These are phyloP conservation scores for Epirrhoe alternata DNA, from an alignment of 2,888 invertebrate species.

Conservation along the genomic window DNA sequence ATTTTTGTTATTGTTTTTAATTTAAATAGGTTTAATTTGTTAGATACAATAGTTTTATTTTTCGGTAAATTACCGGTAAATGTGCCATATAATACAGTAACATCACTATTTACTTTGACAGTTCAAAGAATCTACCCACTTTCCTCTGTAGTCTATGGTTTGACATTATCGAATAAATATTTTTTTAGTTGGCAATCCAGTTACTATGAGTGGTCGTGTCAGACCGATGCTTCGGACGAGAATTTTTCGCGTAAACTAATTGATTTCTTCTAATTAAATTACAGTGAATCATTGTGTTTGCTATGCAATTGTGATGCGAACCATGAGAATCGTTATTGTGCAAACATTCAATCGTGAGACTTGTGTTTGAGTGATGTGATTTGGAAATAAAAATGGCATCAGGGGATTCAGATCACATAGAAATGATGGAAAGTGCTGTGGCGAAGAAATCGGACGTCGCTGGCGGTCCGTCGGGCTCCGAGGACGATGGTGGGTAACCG, in stretches of 20 bases:
- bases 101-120: not conserved
- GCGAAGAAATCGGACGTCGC: slow-evolving; percentile 85
- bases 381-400: slow-evolving; percentile 90
- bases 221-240: slow-evolving; percentile 77
- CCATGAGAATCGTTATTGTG: slow-evolving; percentile 77
- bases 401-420: slow-evolving; percentile 93
- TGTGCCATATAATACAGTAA: too few relatives aligned
- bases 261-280: slow-evolving; percentile 84
- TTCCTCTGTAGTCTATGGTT: slow-evolving; percentile 47
- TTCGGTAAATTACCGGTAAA: slow-evolving; percentile 18
- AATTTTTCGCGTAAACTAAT: slow-evolving; percentile 79
- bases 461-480: slow-evolving; percentile 85
- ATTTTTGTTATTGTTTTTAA: not conserved
- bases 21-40: too few relatives aligned
- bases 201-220: slow-evolving; percentile 80
- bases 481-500: slow-evolving; percentile 84
- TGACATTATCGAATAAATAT: slow-evolving; percentile 6
- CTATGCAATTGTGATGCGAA: slow-evolving; percentile 77
- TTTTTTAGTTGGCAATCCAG: slow-evolving; percentile 64
- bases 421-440: slow-evolving; percentile 88
- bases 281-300: slow-evolving; percentile 78
- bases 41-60: not conserved
- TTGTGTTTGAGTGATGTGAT: slow-evolving; percentile 79
- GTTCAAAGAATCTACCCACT: slow-evolving; percentile 44
- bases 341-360: slow-evolving; percentile 66